Evolutionary conservation across 2,797 vertebrate species (phyloP).

Genomic region (Channa striata): DNA sequence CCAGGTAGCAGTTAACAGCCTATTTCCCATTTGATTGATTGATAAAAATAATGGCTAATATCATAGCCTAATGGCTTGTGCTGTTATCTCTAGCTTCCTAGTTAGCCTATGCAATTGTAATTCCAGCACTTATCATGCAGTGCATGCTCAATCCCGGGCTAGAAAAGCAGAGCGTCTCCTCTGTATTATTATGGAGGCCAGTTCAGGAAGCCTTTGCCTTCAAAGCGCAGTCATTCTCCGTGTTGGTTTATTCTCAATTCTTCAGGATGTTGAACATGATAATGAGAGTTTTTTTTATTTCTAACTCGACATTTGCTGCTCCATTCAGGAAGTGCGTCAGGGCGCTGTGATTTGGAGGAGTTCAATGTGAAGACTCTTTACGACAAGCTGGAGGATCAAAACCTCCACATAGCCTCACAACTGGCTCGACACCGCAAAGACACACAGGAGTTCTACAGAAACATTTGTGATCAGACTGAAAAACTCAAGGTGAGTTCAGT

Average conservation of each 20-base stretch:
- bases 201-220: slow-evolving; percentile 25
- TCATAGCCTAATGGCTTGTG: slow-evolving; percentile 56
- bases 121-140: slow-evolving; percentile 40
- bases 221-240: slow-evolving; percentile 15
- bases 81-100: slow-evolving; percentile 44
- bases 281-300: neutral
- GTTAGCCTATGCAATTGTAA: slow-evolving; percentile 42
- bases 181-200: slow-evolving; percentile 22
- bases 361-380: slow-evolving; percentile 93
- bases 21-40: slow-evolving; percentile 53
- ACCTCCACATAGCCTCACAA: slow-evolving; percentile 90
- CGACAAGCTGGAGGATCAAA: slow-evolving; percentile 96
- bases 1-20: slow-evolving; percentile 49
- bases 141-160: neutral
- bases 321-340: slow-evolving; percentile 67
- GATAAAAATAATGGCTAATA: slow-evolving; percentile 64
- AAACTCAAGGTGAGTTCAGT: slow-evolving; percentile 82
- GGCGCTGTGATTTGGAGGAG: slow-evolving; percentile 85
- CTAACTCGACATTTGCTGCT: slow-evolving; percentile 22
- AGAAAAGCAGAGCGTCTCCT: neutral
- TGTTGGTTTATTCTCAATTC: slow-evolving; percentile 4
- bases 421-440: slow-evolving; percentile 90
- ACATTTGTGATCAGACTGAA: slow-evolving; percentile 86
- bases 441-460: slow-evolving; percentile 87
- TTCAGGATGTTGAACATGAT: neutral